A percentile compares a stretch with the other conserved stretches of the same genome.
Evolutionary conservation across 2,113 vertebrate species (phyloP).

Genomic region (Poeciliopsis prolifica): DNA sequence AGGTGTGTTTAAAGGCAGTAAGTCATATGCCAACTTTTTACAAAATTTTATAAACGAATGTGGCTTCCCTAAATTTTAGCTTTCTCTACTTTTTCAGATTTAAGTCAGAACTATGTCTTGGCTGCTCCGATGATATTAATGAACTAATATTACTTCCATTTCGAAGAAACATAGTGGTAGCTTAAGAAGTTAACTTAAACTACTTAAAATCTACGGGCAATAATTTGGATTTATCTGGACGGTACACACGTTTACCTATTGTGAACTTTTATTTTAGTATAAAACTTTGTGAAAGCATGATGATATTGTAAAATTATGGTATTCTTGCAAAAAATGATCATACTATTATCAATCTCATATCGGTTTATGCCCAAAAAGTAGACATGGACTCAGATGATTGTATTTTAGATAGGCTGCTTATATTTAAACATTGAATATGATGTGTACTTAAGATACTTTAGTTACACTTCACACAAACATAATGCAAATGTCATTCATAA

Average conservation of each 20-base stretch:
- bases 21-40: too few relatives aligned
- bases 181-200: neutral
- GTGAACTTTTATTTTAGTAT: too few relatives aligned
- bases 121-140: neutral
- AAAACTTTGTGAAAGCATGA: too few relatives aligned
- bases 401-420: neutral
- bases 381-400: too few relatives aligned
- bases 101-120: too few relatives aligned
- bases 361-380: too few relatives aligned
- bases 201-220: neutral
- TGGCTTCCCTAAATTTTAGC: neutral
- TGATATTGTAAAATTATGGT: too few relatives aligned
- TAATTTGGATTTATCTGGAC: neutral
- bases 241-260: too few relatives aligned
- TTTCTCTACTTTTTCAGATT: neutral
- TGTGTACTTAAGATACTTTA: neutral
- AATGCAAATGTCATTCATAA: neutral
- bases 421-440: neutral
- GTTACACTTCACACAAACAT: neutral
- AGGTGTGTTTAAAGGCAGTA: too few relatives aligned
- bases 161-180: neutral
- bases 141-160: neutral
- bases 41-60: too few relatives aligned
- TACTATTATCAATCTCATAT: too few relatives aligned
- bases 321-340: too few relatives aligned